Evolutionary conservation across 2,113 vertebrate genomes (phyloP).

Genomic region (Corythornis vintsioides): DNA sequence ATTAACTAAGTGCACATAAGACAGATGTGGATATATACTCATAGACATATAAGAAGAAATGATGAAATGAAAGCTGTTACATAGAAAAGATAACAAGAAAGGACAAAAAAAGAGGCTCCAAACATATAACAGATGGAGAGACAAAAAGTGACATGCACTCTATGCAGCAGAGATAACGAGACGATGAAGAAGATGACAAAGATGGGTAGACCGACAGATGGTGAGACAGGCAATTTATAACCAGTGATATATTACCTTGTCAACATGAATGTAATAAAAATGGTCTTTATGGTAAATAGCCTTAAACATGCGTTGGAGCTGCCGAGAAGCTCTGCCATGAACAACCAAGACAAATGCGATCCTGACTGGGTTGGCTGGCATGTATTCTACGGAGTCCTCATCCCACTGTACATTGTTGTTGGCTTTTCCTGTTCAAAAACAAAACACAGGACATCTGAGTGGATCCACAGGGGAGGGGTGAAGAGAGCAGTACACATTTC

Average conservation of each 20-base stretch:
- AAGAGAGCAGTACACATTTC: not conserved
- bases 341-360: constrained; percentile 97
- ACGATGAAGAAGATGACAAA: not conserved
- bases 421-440: constrained; percentile 86
- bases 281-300: constrained; percentile 97
- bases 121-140: not conserved
- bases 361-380: constrained; percentile 86
- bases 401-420: constrained; percentile 94
- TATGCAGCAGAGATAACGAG: not conserved
- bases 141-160: not conserved
- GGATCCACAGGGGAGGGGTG: not conserved
- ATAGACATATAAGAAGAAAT: not conserved
- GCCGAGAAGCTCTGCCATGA: constrained; percentile 92
- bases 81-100: not conserved
- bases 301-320: constrained; percentile 97
- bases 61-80: constrained; percentile 10
- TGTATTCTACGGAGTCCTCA: constrained; percentile 89
- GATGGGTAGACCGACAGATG: not conserved
- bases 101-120: not conserved
- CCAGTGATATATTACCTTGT: constrained; percentile 84
- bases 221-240: constrained; percentile 30
- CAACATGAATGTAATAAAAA: constrained; percentile 98
- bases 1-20: not conserved
- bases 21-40: not conserved
- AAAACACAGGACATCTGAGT: constrained; percentile 60